Conservation (phyloP, 2,113 vertebrate genomes). For the Microtus pennsylvanicus region DNA sequence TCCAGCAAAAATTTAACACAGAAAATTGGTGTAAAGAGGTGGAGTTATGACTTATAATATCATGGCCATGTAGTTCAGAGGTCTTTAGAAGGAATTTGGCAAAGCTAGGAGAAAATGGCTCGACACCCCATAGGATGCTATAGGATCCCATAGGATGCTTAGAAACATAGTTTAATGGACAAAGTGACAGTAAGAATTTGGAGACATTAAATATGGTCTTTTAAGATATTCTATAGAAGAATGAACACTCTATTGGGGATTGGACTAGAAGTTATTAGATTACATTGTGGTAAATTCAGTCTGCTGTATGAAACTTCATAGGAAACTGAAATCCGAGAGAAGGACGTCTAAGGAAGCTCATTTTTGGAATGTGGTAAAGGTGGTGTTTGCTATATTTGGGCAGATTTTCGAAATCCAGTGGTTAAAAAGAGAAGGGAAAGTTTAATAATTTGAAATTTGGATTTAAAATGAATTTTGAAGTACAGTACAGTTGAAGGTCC, state of each 20-base stretch:
- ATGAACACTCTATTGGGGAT: too few relatives aligned
- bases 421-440: not conserved
- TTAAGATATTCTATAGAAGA: not conserved
- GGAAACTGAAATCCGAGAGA: not conserved
- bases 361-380: too few relatives aligned
- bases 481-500: not conserved
- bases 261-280: not conserved
- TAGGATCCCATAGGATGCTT: not conserved
- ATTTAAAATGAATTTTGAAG: not conserved
- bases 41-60: too few relatives aligned
- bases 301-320: not conserved
- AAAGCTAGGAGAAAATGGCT: not conserved
- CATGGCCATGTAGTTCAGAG: not conserved
- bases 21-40: not conserved
- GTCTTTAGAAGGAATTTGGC: not conserved
- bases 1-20: not conserved
- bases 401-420: not conserved
- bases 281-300: not conserved
- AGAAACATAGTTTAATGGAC: not conserved
- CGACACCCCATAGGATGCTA: too few relatives aligned
- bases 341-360: rapidly evolving
- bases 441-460: not conserved
- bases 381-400: not conserved
- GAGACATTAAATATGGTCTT: not conserved
- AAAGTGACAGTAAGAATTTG: not conserved